Evolutionary conservation across 2,113 vertebrate species (phyloP), one percentile per base, ranked within the genome.

Genomic region (Fregata magnificens): DNA sequence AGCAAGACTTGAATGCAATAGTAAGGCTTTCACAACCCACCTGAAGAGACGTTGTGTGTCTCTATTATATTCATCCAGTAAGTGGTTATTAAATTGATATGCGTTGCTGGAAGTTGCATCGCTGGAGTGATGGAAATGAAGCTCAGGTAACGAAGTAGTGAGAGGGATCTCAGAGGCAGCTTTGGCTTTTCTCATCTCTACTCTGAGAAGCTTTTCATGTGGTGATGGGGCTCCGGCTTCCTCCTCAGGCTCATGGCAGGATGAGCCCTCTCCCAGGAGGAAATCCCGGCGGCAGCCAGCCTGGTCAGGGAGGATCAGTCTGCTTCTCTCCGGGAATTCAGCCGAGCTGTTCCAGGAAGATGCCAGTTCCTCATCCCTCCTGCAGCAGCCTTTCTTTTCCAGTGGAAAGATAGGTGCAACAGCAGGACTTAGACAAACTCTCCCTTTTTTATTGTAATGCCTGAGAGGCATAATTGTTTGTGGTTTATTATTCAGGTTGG

Each of bases 391-490:
- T 66, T 71, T n/a, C 38, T 55, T 34, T 36, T 53, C 76, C 38
- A 34, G 11, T 0, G 28, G 49, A 11, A 61, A 52, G 66, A 21
- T 4, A 40, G 40, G 28, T 1, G 4, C 36, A 47, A 44, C 53
- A 81, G 38, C 70, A 73, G 44, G 14, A 44, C 32, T 49, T 21
- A 0, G 13, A 17, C 7, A 44, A 31, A 70, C 50, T 53, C 40
- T 55, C 24, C 36, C 34, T 38, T 49, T 61, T 36, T 74, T 42
- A 3, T 2, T 34, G 44, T 25, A 40, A 36, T 0, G 2, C 32
- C 32, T 0, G 0, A 16, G n/a, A 45, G 21, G 12, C 1, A 3
- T 19, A 16, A 59, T 13, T 49, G 61, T 14, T 59, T 14, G 52
- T 11, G 19, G 29, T 36, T 78, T 31, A 2, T 82, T 55, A 6